A percentile compares a stretch with the other conserved stretches of the same genome.
Evolutionary conservation across 2,113 vertebrate genomes (phyloP).

Genomic region (Desmodus rotundus): DNA sequence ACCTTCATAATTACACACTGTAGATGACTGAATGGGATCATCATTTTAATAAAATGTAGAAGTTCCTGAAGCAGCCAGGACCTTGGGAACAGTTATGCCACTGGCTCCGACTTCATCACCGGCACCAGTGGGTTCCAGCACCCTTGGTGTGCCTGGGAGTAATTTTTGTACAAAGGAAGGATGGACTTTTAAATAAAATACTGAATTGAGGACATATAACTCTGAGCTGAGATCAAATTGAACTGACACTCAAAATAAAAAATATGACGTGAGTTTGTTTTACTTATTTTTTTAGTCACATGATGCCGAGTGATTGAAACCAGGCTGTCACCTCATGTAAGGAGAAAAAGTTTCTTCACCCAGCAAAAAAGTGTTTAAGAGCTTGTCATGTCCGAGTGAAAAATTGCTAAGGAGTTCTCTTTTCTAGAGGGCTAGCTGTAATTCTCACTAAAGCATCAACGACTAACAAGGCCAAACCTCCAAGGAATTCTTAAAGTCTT

Average conservation of each 20-base stretch:
- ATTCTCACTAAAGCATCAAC: not conserved
- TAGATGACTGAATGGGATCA: not conserved
- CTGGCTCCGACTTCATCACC: not conserved
- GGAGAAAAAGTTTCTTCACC: not conserved
- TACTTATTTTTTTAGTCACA: not conserved
- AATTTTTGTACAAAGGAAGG: not conserved
- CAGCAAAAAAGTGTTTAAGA: not conserved
- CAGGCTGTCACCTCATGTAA: not conserved
- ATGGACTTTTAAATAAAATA: not conserved
- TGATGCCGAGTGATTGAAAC: not conserved
- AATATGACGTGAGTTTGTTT: not conserved
- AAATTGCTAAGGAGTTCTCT: not conserved
- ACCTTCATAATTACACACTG: not conserved
- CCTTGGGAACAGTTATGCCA: not conserved
- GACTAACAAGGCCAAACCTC: not conserved
- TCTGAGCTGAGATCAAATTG: not conserved
- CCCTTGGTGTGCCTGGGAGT: not conserved
- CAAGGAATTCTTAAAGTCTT: not conserved
- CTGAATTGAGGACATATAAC: not conserved
- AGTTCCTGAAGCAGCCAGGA: not conserved
- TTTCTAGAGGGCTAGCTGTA: not conserved
- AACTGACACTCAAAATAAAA: not conserved
- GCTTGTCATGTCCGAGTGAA: not conserved
- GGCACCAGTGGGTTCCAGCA: not conserved
- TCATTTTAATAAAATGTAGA: conserved; percentile 6